These are phyloP conservation scores for Deroplatys truncata DNA, from an alignment of 2,888 invertebrate species.

Conservation along the genomic window DNA sequence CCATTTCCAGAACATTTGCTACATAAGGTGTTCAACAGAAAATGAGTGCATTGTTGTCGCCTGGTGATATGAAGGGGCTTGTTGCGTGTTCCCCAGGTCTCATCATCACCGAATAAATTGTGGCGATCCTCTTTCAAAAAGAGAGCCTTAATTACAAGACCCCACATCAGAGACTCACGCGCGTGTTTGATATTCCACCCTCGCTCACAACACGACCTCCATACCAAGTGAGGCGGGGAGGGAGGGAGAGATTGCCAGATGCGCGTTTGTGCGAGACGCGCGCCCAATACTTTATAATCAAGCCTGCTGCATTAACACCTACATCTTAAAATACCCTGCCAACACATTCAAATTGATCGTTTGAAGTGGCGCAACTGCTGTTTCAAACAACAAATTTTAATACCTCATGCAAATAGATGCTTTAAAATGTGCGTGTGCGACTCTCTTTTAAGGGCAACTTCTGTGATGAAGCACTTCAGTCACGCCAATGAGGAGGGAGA, in stretches of 20 bases:
- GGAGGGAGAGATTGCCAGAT: neutral
- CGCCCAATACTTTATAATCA: neutral
- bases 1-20: neutral
- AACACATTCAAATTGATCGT: neutral
- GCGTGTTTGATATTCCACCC: neutral
- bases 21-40: too few species aligned
- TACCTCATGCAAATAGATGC: neutral
- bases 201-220: neutral
- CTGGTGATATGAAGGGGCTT: neutral
- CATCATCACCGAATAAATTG: constrained; percentile 24
- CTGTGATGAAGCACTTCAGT: neutral
- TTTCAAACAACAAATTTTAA: neutral
- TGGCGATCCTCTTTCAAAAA: constrained; percentile 8
- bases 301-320: neutral
- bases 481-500: too few species aligned
- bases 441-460: neutral
- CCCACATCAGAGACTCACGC: neutral
- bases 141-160: constrained; percentile 9
- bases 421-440: neutral
- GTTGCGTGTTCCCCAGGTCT: neutral
- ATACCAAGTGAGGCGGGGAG: neutral
- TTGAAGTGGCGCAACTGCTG: neutral
- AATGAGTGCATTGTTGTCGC: neutral
- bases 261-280: neutral
- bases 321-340: neutral